phyloP scores from a whole-genome alignment of 2,888 invertebrate species.

The Acanthoscelides obtectus region DNA sequence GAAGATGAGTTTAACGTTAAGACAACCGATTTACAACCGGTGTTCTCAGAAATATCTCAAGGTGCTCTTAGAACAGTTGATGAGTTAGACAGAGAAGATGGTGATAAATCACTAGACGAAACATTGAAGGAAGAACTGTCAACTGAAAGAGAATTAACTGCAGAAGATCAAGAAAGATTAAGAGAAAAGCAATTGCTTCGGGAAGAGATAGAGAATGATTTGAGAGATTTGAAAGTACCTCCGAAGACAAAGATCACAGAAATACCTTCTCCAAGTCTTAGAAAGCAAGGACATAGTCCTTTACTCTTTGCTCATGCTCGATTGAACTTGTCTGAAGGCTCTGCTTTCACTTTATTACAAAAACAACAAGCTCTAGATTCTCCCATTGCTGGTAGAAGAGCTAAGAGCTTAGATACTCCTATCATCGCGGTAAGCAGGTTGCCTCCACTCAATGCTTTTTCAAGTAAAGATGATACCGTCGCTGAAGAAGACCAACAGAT shows the following conservation, averaged over 20 bases:
- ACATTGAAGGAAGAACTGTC: slow-evolving; percentile 35
- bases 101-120: slow-evolving; percentile 42
- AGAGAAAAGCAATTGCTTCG: slow-evolving; percentile 40
- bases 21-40: slow-evolving; percentile 49
- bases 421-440: slow-evolving; percentile 74
- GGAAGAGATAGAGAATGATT: slow-evolving; percentile 44
- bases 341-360: slow-evolving; percentile 68
- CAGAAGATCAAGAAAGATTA: slow-evolving; percentile 35
- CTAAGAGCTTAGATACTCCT: slow-evolving; percentile 81
- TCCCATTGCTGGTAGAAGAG: slow-evolving; percentile 68
- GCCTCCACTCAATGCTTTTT: slow-evolving; percentile 80
- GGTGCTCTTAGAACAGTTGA: slow-evolving; percentile 36
- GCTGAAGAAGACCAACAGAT: slow-evolving; percentile 64
- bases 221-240: slow-evolving; percentile 43
- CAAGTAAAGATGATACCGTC: slow-evolving; percentile 84
- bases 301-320: slow-evolving; percentile 75
- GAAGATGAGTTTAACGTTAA: slow-evolving; percentile 66
- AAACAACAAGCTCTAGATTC: slow-evolving; percentile 74
- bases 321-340: slow-evolving; percentile 79
- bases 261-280: slow-evolving; percentile 63
- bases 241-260: slow-evolving; percentile 58
- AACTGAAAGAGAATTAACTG: slow-evolving; percentile 27
- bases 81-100: slow-evolving; percentile 38
- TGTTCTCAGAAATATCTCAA: slow-evolving; percentile 36
- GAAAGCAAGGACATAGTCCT: slow-evolving; percentile 71